Evolutionary conservation across 1,140 invertebrate species (phyloP).

Genomic region (Zaprionus gabonicus): DNA sequence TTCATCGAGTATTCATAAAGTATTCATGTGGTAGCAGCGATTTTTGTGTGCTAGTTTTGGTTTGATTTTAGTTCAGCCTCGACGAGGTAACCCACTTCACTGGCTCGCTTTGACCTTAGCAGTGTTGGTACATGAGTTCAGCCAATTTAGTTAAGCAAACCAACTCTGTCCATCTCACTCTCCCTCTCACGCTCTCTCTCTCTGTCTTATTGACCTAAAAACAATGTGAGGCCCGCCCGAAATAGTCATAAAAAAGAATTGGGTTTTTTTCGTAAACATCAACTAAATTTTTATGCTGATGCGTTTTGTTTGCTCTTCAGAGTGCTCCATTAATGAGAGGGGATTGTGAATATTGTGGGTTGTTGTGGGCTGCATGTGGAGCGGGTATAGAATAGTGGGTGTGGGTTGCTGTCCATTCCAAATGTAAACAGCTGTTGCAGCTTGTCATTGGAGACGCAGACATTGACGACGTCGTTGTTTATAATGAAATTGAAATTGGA

Average conservation of each 20-base stretch:
- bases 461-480: slow-evolving; percentile 8
- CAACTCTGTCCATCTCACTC: not conserved
- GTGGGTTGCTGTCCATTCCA: slow-evolving; percentile 29
- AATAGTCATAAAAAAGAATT: slow-evolving; percentile 55
- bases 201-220: slow-evolving; percentile 1
- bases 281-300: slow-evolving; percentile 59
- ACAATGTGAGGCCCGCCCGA: slow-evolving; percentile 29
- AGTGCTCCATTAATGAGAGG: slow-evolving; percentile 60
- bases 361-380: slow-evolving; percentile 16
- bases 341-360: slow-evolving; percentile 11
- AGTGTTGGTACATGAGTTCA: slow-evolving; percentile 26
- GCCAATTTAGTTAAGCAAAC: not conserved
- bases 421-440: slow-evolving; percentile 39
- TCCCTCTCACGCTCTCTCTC: not conserved
- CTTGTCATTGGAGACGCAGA: slow-evolving; percentile 45
- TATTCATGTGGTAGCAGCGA: slow-evolving; percentile 55
- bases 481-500: slow-evolving; percentile 6
- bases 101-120: slow-evolving; percentile 52
- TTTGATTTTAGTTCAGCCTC: slow-evolving; percentile 58
- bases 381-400: not conserved
- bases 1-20: slow-evolving; percentile 9
- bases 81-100: slow-evolving; percentile 57
- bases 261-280: slow-evolving; percentile 62
- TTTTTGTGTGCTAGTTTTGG: slow-evolving; percentile 51
- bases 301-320: slow-evolving; percentile 36